Evolutionary conservation across 2,797 vertebrate genomes (phyloP), one percentile per base, ranked within the genome.

Genomic region (Falco novaeseelandiae): DNA sequence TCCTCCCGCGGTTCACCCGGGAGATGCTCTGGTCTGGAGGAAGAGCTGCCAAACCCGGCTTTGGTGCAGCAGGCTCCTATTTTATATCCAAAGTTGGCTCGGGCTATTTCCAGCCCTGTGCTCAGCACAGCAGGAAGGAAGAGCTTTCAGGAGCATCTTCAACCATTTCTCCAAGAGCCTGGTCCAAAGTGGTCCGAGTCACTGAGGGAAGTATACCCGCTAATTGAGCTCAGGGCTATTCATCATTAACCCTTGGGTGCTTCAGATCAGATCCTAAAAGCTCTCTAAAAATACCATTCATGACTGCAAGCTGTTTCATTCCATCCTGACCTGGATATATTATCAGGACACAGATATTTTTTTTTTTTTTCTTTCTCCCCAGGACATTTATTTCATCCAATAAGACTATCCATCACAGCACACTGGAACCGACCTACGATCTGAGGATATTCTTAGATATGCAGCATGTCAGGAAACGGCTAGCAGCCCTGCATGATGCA

Each of bases 391-490:
- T 94, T 94, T 61, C 69, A 42, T 7, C 91, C 93, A 19, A 19
- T 8, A 18, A 44, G 15, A 27, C 59, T 8, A 97, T 97, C 89
- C 92, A 95, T 97, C 97, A 95, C 8, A 0, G 40, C 1, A 12
- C 2, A 14, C 94, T 96, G 91, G 91, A 94, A 66, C 90, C n/a
- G 13, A 93, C 70, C 94, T 77, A 13, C 36, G 8, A 63, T 67
- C 74, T 30, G 1, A 27, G 92, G 93, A 96, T 95, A 93, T 90
- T 94, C 94, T 95, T 42, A 95, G 96, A 70, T 44, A 48, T 26
- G 30, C 69, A 82, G 84, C 44, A 26, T 95, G 92, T 90, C 89
- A 93, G 97, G 97, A 97, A 97, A 95, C 59, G 44, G 87, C 93
- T 49, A 59, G 63, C 91, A 95, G 95, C 93, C 95, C 96, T 11